Evolutionary conservation across 2,888 invertebrate species (phyloP), one percentile per base, ranked within the genome.

Genomic region (Acrobeloides nanus): DNA sequence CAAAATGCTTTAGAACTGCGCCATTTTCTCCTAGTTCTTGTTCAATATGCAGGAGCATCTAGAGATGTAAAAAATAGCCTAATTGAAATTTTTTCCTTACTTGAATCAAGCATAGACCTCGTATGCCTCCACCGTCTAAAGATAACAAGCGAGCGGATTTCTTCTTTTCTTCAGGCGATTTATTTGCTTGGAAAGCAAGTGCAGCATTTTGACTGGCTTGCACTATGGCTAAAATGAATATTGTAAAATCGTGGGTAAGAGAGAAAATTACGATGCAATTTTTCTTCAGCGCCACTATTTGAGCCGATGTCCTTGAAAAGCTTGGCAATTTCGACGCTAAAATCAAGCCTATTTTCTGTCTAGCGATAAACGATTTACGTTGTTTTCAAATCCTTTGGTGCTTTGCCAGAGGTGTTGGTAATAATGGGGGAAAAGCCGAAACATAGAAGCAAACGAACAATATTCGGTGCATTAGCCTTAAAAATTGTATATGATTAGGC

Each of bases 1-100:
- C 93, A 76, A 97, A 95, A 72, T 85, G 84, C 8, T 85, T 81
- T 20, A 83, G 79, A 33, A 92, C 82, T 0, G 88, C n/a, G n/a
- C n/a, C 20, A 3, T 31, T 38, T 17, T 51, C 53, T 23, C 26
- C 33, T n/a, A 54, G 29, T 4, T 31, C 29, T 10, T 39, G 42
- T 37, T 61, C 61, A n/a, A 67, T 23, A 31, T 65, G 60, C 23
- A 61, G 40, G n/a, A 66, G 51, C 12, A 63, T 64, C 61, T 59
- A 21, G n/a, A n/a, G n/a, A n/a, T n/a, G n/a, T n/a, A 38, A 53
- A 47, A 34, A 2, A 4, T 8, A 17, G n/a, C n/a, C n/a, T n/a
- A n/a, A n/a, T n/a, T n/a, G n/a, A n/a, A n/a, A n/a, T n/a, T n/a
- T n/a, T 15, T 24, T 27, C 35, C 31, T 17, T 24, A 64, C 55